phyloP scores from a whole-genome alignment of 2,888 invertebrate genomes.

The Drosophila phalerata region DNA sequence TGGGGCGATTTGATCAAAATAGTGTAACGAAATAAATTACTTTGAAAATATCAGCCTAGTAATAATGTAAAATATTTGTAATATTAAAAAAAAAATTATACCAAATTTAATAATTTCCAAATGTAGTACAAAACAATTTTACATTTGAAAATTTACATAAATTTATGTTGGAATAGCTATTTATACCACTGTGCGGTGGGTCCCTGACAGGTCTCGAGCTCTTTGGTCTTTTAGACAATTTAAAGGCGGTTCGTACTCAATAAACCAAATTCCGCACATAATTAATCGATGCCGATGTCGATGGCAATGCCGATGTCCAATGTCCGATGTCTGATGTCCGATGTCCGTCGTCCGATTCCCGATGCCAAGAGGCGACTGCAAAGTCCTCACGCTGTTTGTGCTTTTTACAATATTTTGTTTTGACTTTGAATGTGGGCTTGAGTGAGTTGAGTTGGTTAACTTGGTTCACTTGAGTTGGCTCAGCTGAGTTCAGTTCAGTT shows the following conservation, averaged over 20 bases:
- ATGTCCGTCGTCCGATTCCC: slow-evolving; percentile 5
- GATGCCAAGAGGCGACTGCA: slow-evolving; percentile 46
- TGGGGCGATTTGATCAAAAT: not conserved
- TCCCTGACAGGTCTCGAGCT: slow-evolving; percentile 71
- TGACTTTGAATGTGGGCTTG: slow-evolving; percentile 78
- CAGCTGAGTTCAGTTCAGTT: slow-evolving; percentile 26
- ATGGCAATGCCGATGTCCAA: slow-evolving; percentile 17
- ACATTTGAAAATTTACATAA: not conserved
- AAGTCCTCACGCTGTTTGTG: slow-evolving; percentile 46
- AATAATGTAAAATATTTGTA: too few relatives aligned
- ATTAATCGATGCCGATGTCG: slow-evolving; percentile 81
- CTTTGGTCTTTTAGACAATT: slow-evolving; percentile 81
- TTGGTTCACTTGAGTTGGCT: slow-evolving; percentile 35
- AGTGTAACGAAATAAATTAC: not conserved
- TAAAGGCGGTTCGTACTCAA: slow-evolving; percentile 82
- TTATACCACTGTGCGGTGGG: slow-evolving; percentile 14
- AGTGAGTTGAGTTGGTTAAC: slow-evolving; percentile 46
- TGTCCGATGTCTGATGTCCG: not conserved
- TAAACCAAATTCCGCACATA: slow-evolving; percentile 84
- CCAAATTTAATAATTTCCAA: too few relatives aligned
- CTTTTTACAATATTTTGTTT: slow-evolving; percentile 75
- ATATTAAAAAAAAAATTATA: too few relatives aligned
- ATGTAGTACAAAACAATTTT: too few relatives aligned
- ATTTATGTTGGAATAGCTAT: not conserved
- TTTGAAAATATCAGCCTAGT: too few relatives aligned